Percentiles rank a stretch among this genome's conserved stretches.
phyloP scores from a whole-genome alignment of 2,797 vertebrate species.

The Falco concolor region DNA sequence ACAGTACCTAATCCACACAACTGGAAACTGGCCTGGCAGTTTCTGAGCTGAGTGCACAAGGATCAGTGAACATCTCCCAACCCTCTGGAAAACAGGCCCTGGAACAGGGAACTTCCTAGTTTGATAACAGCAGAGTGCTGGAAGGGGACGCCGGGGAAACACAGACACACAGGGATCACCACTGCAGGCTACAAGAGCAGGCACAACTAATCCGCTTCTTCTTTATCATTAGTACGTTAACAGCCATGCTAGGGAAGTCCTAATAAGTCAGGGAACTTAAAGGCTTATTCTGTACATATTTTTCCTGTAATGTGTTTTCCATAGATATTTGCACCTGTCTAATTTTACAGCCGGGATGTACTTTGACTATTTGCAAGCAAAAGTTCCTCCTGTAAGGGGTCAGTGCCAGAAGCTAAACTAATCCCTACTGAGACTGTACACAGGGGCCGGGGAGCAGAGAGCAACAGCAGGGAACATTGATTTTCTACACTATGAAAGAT shows the following conservation, averaged over 20 bases:
- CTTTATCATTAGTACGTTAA: background rate
- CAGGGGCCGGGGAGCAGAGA: background rate
- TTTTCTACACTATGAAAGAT: background rate
- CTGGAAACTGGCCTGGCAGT: background rate
- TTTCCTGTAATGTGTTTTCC: background rate
- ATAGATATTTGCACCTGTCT: background rate
- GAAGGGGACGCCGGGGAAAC: background rate
- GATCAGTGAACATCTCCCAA: background rate
- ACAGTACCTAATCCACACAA: background rate
- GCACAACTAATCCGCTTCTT: background rate
- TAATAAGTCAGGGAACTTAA: background rate
- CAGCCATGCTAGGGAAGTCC: background rate
- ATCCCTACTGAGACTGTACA: background rate
- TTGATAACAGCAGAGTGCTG: background rate
- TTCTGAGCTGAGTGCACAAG: background rate
- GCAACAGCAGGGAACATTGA: background rate
- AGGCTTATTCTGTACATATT: background rate
- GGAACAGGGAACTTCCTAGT: background rate
- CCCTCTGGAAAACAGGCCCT: background rate
- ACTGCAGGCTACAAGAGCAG: background rate
- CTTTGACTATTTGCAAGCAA: background rate
- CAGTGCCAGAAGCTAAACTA: background rate
- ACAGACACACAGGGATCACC: background rate
- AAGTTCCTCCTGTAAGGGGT: background rate
- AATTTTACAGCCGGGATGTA: background rate